These are phyloP conservation scores for Tipula lateralis DNA, from an alignment of 2,888 invertebrate genomes.

Conservation along the genomic window DNA sequence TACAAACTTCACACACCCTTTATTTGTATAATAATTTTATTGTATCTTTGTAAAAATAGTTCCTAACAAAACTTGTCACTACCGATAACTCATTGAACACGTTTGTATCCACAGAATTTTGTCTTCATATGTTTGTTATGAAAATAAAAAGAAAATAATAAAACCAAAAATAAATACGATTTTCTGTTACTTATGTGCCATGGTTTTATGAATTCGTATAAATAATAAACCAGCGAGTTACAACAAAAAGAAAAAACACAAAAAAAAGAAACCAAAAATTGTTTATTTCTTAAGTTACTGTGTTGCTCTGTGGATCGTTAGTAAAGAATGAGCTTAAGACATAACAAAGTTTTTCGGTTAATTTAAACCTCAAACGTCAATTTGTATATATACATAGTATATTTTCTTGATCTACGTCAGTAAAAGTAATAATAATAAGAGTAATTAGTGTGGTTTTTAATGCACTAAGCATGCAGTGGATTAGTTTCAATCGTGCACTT, in stretches of 20 bases:
- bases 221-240: neutral
- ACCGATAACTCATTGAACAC: neutral
- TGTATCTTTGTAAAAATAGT: no score
- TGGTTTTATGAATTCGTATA: neutral
- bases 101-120: neutral
- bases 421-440: neutral
- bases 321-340: neutral
- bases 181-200: constrained; percentile 2
- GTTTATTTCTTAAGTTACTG: neutral
- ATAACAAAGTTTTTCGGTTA: neutral
- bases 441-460: neutral
- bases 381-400: neutral
- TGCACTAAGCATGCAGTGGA: neutral
- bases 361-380: neutral
- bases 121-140: neutral
- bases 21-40: no score
- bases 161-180: neutral
- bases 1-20: no score
- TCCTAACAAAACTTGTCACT: no score
- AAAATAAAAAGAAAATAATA: neutral
- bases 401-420: neutral
- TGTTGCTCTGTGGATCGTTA: neutral
- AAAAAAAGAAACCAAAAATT: neutral
- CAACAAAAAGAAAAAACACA: neutral
- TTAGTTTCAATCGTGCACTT: neutral